Evolutionary conservation across 2,797 vertebrate species (phyloP).

Genomic region (Acrossocheilus fasciatus): DNA sequence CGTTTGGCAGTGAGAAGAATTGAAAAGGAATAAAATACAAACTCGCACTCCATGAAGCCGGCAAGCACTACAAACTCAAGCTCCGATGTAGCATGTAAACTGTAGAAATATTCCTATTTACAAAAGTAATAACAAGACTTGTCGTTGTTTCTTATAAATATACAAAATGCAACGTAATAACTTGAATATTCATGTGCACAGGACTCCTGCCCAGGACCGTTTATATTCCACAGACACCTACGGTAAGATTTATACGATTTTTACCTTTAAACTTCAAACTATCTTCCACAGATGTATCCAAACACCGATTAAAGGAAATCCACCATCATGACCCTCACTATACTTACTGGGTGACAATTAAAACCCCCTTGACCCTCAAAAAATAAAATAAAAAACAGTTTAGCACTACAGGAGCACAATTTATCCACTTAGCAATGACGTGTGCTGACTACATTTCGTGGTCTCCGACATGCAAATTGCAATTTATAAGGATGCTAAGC

Average conservation of each 20-base stretch:
- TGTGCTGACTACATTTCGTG: neutral
- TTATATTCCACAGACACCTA: constrained; percentile 61
- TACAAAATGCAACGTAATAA: constrained; percentile 36
- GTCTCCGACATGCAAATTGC: constrained; percentile 16
- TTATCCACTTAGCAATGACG: constrained; percentile 20
- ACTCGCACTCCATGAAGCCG: constrained; percentile 71
- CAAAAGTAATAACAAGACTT: constrained; percentile 67
- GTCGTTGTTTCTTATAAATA: constrained; percentile 35
- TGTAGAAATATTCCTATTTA: constrained; percentile 73
- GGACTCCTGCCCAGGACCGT: constrained; percentile 10
- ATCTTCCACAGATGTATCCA: constrained; percentile 85
- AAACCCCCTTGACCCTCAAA: neutral
- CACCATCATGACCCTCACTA: constrained; percentile 60
- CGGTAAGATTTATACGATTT: constrained; percentile 74
- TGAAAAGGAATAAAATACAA: constrained; percentile 70
- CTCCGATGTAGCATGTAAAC: constrained; percentile 75
- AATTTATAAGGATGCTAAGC: neutral
- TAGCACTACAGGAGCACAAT: neutral
- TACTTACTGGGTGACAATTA: constrained; percentile 1
- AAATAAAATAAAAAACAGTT: neutral
- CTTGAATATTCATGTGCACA: constrained; percentile 27
- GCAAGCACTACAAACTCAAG: constrained; percentile 71
- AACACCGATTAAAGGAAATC: constrained; percentile 74
- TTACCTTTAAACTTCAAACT: constrained; percentile 79
- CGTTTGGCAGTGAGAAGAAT: constrained; percentile 67